These are phyloP conservation scores for Noctua fimbriata DNA, from an alignment of 2,888 invertebrate genomes.

Conservation along the genomic window DNA sequence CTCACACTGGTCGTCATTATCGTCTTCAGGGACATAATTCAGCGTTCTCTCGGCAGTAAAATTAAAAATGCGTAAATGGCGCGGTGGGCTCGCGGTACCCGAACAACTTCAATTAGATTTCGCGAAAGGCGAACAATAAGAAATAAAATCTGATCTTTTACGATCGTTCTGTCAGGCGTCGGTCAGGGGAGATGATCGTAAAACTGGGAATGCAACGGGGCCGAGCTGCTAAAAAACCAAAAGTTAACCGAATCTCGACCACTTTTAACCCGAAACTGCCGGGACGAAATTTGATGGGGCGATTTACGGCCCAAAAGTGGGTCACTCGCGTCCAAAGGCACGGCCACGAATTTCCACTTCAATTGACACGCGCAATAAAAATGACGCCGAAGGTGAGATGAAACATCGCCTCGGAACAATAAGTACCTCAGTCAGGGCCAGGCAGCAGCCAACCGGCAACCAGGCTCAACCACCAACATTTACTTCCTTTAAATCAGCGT, in stretches of 20 bases:
- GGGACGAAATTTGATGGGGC: conserved; percentile 83
- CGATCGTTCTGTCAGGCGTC: conserved; percentile 86
- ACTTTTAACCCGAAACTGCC: conserved; percentile 78
- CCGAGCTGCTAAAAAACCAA: conserved; percentile 82
- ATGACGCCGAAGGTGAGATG: conserved; percentile 67
- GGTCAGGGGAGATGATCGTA: conserved; percentile 85
- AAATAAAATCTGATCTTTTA: conserved; percentile 89
- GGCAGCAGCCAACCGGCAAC: neutral
- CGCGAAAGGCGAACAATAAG: conserved; percentile 90
- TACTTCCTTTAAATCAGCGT: conserved; percentile 58
- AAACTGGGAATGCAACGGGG: conserved; percentile 88
- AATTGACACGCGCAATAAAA: conserved; percentile 67
- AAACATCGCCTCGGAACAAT: conserved; percentile 53
- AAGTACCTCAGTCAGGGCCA: conserved; percentile 40
- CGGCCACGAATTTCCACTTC: conserved; percentile 67
- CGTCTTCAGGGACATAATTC: conserved; percentile 81
- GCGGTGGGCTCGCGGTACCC: conserved; percentile 76
- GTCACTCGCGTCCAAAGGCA: conserved; percentile 79
- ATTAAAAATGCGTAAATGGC: conserved; percentile 88
- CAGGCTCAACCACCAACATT: conserved; percentile 42
- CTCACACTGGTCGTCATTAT: conserved; percentile 80
- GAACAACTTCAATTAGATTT: conserved; percentile 89
- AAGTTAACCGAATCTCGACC: conserved; percentile 76
- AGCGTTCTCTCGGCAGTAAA: conserved; percentile 82
- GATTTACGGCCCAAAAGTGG: conserved; percentile 85